Conservation (phyloP, 2,797 vertebrate genomes). For the Sphenopsis melanotis region DNA sequence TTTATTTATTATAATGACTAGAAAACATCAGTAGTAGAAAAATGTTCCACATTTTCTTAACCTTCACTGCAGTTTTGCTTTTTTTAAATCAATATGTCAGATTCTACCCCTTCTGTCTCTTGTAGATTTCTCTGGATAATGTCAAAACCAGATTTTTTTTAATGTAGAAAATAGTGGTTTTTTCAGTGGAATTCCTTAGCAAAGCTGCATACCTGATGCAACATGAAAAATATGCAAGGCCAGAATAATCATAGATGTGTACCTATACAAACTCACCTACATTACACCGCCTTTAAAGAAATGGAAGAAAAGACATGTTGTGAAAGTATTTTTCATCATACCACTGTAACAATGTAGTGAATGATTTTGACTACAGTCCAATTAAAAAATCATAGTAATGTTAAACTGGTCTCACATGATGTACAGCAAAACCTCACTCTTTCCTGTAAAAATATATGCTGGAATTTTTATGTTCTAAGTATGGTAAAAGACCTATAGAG, state of each 20-base stretch:
- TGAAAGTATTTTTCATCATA: neutral
- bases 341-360: constrained; percentile 17
- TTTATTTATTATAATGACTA: constrained; percentile 1
- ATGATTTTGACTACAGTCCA: constrained; percentile 40
- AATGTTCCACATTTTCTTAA: neutral
- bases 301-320: neutral
- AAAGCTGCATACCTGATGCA: neutral
- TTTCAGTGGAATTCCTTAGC: neutral
- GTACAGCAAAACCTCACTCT: neutral
- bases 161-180: neutral
- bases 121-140: neutral
- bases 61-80: neutral
- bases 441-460: neutral
- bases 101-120: neutral
- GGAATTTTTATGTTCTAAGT: neutral
- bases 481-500: neutral
- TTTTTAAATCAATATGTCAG: neutral
- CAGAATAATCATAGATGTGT: neutral
- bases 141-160: neutral
- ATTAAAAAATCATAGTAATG: neutral
- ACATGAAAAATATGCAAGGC: neutral
- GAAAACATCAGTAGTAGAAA: neutral
- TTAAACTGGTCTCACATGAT: neutral
- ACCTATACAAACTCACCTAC: neutral
- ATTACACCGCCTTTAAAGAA: neutral